A percentile compares a stretch with the other conserved stretches of the same genome.
phyloP scores from a whole-genome alignment of 2,113 vertebrate genomes.

The Edolisoma coerulescens region DNA sequence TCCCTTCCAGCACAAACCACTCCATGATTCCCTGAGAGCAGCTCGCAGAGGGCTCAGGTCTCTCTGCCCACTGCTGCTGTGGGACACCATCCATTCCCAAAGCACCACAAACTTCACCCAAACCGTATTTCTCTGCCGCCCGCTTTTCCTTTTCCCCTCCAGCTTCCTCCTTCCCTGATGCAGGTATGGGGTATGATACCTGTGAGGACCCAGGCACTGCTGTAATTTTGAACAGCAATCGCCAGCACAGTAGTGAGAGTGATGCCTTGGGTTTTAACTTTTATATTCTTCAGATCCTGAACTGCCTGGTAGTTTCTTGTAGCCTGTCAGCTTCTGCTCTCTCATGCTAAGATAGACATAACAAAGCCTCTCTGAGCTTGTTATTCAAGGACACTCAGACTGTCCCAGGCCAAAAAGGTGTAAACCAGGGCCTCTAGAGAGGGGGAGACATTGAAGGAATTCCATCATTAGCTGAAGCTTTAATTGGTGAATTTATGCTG shows the following conservation, averaged over 20 bases:
- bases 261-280: too few species aligned
- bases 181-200: accelerated
- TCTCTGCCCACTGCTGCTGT: background rate
- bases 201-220: accelerated
- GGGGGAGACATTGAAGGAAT: too few species aligned
- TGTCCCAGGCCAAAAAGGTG: too few species aligned
- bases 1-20: background rate
- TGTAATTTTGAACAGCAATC: accelerated
- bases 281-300: too few species aligned
- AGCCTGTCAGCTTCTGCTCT: too few species aligned
- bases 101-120: background rate
- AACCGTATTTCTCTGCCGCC: background rate
- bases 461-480: too few species aligned
- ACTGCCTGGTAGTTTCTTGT: too few species aligned
- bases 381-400: too few species aligned
- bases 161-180: background rate
- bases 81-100: accelerated
- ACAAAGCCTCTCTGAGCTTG: too few species aligned
- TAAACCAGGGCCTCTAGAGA: too few species aligned
- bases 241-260: background rate
- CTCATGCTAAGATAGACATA: too few species aligned
- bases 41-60: background rate
- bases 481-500: too few species aligned
- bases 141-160: background rate
- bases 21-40: background rate